These are phyloP conservation scores for Therioaphis trifolii DNA, from an alignment of 2,888 invertebrate species.

Conservation along the genomic window DNA sequence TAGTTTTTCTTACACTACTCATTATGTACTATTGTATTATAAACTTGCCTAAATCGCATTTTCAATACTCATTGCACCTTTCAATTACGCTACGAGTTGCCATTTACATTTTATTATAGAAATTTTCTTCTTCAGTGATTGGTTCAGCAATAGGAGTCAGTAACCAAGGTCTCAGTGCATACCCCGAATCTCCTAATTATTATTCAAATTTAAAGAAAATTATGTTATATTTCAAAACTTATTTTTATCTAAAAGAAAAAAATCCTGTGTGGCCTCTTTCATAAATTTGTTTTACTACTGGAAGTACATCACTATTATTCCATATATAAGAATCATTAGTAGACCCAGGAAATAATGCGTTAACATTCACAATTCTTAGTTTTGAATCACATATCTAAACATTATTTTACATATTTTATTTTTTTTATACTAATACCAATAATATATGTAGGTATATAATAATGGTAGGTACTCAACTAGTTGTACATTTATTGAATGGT, in stretches of 20 bases:
- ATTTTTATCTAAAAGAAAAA: background rate
- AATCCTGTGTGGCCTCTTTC: background rate
- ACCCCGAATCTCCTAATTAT: slow-evolving; percentile 51
- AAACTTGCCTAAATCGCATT: slow-evolving; percentile 20
- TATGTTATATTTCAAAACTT: background rate
- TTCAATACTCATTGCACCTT: slow-evolving; percentile 42
- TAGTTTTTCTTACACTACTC: too few relatives aligned
- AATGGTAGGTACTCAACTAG: background rate
- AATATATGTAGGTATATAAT: too few relatives aligned
- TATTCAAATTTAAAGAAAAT: too few relatives aligned
- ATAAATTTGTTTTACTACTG: background rate
- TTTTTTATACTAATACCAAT: background rate
- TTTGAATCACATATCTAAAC: slow-evolving; percentile 3
- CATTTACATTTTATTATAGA: slow-evolving; percentile 15
- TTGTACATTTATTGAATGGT: slow-evolving; percentile 18
- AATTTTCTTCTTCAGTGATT: slow-evolving; percentile 18
- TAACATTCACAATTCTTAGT: slow-evolving; percentile 1
- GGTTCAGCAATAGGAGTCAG: slow-evolving; percentile 37
- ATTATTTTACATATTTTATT: background rate
- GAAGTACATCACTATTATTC: slow-evolving; percentile 1
- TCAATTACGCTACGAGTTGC: slow-evolving; percentile 34
- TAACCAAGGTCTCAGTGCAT: slow-evolving; percentile 46
- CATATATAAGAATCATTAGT: slow-evolving; percentile 9
- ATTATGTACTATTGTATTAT: too few relatives aligned
- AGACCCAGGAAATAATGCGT: slow-evolving; percentile 13